Evolutionary conservation across 2,797 vertebrate genomes (phyloP).

Genomic region (Notolepis coatsorum): DNA sequence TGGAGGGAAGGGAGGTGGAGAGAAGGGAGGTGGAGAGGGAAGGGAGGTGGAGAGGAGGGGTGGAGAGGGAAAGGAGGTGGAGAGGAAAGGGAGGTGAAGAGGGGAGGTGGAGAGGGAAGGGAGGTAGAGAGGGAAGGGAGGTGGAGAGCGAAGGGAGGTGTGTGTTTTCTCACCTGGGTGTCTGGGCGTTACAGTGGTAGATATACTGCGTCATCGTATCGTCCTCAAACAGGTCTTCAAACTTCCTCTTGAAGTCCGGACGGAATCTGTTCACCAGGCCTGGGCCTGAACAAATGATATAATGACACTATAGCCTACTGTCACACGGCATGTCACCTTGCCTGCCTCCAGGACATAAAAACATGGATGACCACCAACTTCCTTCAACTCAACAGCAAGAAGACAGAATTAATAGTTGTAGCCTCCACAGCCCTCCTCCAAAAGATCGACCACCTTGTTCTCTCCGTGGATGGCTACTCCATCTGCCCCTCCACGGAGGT

Average conservation of each 20-base stretch:
- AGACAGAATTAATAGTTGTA: no score
- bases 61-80: not conserved
- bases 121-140: not conserved
- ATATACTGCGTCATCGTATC: slow-evolving; percentile 93
- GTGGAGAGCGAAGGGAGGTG: no score
- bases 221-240: slow-evolving; percentile 91
- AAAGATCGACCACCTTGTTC: no score
- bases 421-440: no score
- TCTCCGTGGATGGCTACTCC: no score
- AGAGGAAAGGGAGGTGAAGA: not conserved
- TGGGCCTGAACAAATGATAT: slow-evolving; percentile 76
- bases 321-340: not conserved
- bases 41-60: no score
- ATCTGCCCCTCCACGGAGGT: no score
- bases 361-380: no score
- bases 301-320: not conserved
- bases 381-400: no score
- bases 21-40: no score
- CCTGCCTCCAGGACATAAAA: not conserved
- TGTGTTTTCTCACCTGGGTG: slow-evolving; percentile 80
- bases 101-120: not conserved
- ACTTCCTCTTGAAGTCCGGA: slow-evolving; percentile 91
- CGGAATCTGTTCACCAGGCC: slow-evolving; percentile 90
- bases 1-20: not conserved
- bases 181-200: slow-evolving; percentile 95